These are phyloP conservation scores for Cynopterus sphinx DNA, from an alignment of 2,797 vertebrate species.

Conservation along the genomic window DNA sequence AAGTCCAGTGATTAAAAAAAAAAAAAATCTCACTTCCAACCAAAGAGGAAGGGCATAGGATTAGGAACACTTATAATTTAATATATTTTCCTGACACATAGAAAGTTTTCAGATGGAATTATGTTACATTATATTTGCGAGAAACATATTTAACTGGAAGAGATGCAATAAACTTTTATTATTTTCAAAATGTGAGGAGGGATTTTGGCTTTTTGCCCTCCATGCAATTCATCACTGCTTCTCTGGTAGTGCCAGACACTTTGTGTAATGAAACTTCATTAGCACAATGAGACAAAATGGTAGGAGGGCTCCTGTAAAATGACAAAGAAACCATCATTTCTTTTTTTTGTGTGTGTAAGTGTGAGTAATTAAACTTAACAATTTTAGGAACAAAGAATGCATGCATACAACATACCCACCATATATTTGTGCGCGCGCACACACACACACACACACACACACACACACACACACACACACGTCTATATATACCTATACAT, in stretches of 20 bases:
- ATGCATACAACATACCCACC: not conserved
- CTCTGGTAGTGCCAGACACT: not conserved
- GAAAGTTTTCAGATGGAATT: conserved; percentile 17
- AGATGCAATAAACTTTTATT: not conserved
- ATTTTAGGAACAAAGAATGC: not conserved
- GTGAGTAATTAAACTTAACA: not conserved
- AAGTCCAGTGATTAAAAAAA: not conserved
- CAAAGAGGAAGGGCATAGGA: not conserved
- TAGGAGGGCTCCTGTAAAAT: not conserved
- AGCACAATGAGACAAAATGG: not conserved
- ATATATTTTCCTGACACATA: not conserved
- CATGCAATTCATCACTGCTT: not conserved
- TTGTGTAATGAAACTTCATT: not conserved
- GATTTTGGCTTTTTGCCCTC: not conserved
- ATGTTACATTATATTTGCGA: not conserved
- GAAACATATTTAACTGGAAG: conserved; percentile 3
- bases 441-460: too few species aligned
- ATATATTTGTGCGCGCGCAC: not conserved
- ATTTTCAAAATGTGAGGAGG: not conserved
- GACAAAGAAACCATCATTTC: not conserved
- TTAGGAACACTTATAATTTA: not conserved
- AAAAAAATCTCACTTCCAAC: not conserved
- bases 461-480: too few species aligned
- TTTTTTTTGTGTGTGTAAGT: not conserved
- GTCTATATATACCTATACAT: too few species aligned